Evolutionary conservation across 2,113 vertebrate genomes (phyloP).

Genomic region (Ophthalmolycus amberensis): DNA sequence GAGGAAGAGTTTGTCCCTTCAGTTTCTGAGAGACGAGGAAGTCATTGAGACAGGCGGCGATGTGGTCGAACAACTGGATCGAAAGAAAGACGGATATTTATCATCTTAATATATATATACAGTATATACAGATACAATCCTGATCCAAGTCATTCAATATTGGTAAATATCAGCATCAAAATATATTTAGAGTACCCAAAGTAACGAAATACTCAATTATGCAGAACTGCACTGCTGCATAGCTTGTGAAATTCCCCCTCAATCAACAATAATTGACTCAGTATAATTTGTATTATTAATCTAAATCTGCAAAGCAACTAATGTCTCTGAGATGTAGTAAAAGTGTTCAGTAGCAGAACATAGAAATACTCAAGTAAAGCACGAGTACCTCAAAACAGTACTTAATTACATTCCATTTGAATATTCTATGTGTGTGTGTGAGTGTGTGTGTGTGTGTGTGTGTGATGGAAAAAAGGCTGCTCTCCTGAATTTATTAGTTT

Average conservation of each 20-base stretch:
- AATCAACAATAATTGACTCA: not conserved
- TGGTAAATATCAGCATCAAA: not conserved
- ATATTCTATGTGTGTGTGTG: not conserved
- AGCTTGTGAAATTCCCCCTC: not conserved
- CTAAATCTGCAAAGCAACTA: not conserved
- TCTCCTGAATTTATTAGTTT: too few species aligned
- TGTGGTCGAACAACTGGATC: conserved; percentile 89
- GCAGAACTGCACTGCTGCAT: not conserved
- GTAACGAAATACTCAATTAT: not conserved
- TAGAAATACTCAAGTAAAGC: too few species aligned
- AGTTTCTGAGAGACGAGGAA: conserved; percentile 79
- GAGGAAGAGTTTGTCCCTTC: conserved; percentile 67
- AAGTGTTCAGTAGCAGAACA: too few species aligned
- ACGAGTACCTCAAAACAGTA: too few species aligned
- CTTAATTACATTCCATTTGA: not conserved
- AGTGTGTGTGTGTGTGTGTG: not conserved
- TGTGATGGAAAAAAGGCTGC: not conserved
- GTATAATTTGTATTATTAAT: not conserved
- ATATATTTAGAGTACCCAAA: too few species aligned
- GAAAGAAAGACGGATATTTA: not conserved
- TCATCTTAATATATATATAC: not conserved
- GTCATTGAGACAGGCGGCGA: conserved; percentile 81
- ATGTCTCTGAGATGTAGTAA: too few species aligned
- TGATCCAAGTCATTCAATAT: not conserved
- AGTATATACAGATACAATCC: not conserved